Evolutionary conservation across 2,797 vertebrate species (phyloP).

Genomic region (Petrocephalus schoutedeni): DNA sequence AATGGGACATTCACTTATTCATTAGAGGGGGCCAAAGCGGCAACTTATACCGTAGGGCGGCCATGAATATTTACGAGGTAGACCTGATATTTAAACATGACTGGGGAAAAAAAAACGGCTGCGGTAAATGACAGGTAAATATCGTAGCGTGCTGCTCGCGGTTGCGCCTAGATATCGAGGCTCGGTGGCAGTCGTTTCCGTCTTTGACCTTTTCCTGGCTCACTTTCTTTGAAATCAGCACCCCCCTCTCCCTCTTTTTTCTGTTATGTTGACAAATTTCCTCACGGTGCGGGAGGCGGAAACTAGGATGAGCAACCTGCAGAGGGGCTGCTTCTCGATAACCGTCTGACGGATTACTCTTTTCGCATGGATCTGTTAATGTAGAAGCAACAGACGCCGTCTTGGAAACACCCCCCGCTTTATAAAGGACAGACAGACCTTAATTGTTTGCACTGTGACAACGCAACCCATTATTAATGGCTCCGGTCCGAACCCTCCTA

Average conservation of each 20-base stretch:
- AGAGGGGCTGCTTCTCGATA: not conserved
- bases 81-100: constrained; percentile 60
- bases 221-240: constrained; percentile 9
- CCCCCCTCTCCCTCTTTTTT: not conserved
- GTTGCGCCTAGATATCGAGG: constrained; percentile 15
- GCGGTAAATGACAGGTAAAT: constrained; percentile 59
- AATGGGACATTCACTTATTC: constrained; percentile 52
- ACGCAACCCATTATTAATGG: not conserved
- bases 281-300: not conserved
- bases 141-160: constrained; percentile 35
- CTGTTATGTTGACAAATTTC: not conserved
- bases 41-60: constrained; percentile 42
- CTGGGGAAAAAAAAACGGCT: constrained; percentile 44
- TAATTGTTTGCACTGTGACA: not conserved
- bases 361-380: not conserved
- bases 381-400: not conserved
- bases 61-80: constrained; percentile 59
- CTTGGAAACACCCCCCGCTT: not conserved
- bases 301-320: not conserved
- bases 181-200: constrained; percentile 29
- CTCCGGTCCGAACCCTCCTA: not conserved
- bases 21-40: constrained; percentile 44
- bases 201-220: constrained; percentile 48
- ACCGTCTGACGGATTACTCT: not conserved
- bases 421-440: not conserved